Evolutionary conservation across 2,888 invertebrate species (phyloP).

Genomic region (Brachylomia viminalis): DNA sequence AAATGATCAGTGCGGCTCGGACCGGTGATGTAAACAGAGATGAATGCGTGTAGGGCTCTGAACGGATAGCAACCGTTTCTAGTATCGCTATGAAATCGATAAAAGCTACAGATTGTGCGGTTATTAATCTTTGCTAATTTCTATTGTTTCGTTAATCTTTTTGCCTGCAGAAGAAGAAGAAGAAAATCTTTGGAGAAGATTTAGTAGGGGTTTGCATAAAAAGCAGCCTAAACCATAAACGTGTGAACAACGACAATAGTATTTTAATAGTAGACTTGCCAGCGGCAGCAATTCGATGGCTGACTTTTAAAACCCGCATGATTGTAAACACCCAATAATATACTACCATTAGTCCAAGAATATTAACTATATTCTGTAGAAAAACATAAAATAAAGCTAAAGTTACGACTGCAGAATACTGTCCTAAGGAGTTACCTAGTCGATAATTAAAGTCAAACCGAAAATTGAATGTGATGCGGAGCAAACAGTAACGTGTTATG

Average conservation of each 20-base stretch:
- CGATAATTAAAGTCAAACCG: not conserved
- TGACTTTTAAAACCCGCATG: not conserved
- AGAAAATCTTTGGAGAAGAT: not conserved
- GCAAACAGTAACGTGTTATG: constrained; percentile 5
- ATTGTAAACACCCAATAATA: not conserved
- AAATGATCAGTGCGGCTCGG: constrained; percentile 78
- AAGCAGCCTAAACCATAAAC: not conserved
- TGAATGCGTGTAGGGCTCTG: constrained; percentile 65
- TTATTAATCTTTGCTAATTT: constrained; percentile 26
- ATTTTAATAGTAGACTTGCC: constrained; percentile 7
- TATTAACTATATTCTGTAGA: not conserved
- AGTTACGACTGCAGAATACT: not conserved
- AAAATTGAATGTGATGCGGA: not conserved
- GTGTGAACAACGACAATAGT: not conserved
- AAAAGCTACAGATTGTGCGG: constrained; percentile 31
- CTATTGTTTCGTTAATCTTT: constrained; percentile 11
- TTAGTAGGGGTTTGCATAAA: not conserved
- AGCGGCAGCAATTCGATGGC: constrained; percentile 2
- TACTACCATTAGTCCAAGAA: not conserved
- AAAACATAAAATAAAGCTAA: not conserved
- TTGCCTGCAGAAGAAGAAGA: not conserved
- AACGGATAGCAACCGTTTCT: constrained; percentile 49
- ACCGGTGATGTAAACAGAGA: constrained; percentile 79
- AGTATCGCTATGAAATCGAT: constrained; percentile 36
- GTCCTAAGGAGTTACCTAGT: not conserved